These are phyloP conservation scores for Mus minutoides DNA, from an alignment of 2,797 vertebrate species.

Conservation along the genomic window DNA sequence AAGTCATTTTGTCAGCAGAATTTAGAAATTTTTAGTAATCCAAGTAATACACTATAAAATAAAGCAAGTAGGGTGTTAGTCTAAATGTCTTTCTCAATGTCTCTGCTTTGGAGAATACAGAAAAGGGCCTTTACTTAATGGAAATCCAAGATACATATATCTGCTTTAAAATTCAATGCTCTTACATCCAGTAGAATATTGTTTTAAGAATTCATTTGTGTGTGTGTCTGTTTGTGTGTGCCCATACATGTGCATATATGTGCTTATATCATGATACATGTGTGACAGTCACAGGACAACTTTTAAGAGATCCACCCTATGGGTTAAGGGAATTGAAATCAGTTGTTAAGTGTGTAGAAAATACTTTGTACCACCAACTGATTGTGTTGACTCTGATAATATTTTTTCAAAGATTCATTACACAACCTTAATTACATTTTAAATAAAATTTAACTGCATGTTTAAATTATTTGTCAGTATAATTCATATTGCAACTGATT, in stretches of 20 bases:
- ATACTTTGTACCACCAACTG: neutral
- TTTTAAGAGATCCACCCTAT: too few relatives aligned
- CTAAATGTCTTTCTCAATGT: neutral
- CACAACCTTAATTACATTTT: neutral
- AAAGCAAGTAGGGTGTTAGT: neutral
- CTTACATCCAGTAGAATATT: too few relatives aligned
- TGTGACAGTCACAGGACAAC: neutral
- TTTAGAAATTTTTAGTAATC: neutral
- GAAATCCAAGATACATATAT: neutral
- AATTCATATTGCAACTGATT: neutral
- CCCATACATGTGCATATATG: neutral
- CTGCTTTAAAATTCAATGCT: conserved; percentile 34
- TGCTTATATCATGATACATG: neutral
- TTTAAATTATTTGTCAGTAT: neutral
- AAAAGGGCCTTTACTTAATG: neutral
- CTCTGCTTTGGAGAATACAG: neutral
- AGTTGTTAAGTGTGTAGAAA: neutral
- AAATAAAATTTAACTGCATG: neutral
- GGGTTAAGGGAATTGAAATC: neutral
- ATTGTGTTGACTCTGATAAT: neutral
- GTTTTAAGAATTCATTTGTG: neutral
- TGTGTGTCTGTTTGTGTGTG: neutral
- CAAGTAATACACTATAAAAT: neutral
- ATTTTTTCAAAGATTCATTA: neutral
- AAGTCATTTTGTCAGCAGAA: neutral